A percentile compares a stretch with the other conserved stretches of the same genome.
These are phyloP conservation scores for Drosophila simulans DNA, from an alignment of 1,140 invertebrate species.

Conservation along the genomic window DNA sequence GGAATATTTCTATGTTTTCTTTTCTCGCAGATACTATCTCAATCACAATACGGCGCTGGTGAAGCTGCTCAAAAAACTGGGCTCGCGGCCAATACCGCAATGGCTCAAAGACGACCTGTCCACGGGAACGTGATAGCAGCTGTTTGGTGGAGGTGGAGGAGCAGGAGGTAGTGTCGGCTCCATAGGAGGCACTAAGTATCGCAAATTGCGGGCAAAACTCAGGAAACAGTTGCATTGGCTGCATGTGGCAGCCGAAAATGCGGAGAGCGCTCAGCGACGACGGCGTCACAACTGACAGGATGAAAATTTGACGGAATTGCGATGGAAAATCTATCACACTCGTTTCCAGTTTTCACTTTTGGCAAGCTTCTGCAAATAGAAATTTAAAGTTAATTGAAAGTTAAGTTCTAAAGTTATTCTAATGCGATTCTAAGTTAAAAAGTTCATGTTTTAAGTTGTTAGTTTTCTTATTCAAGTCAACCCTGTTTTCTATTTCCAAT, in stretches of 20 bases:
- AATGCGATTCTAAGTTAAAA: background rate
- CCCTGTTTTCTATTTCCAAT: background rate
- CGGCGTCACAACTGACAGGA: constrained; percentile 49
- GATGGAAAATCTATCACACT: background rate
- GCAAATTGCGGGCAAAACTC: constrained; percentile 80
- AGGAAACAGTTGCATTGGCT: constrained; percentile 81
- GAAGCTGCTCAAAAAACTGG: constrained; percentile 94
- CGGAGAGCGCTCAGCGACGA: constrained; percentile 11
- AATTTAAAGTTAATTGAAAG: background rate
- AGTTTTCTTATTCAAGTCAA: background rate
- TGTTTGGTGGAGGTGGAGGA: constrained; percentile 25
- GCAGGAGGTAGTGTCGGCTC: constrained; percentile 17
- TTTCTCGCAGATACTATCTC: constrained; percentile 90
- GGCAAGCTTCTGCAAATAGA: constrained; percentile 4
- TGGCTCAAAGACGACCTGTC: constrained; percentile 97
- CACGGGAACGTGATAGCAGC: constrained; percentile 83
- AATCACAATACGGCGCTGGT: constrained; percentile 97
- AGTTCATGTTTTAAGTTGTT: background rate
- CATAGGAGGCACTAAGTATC: constrained; percentile 69
- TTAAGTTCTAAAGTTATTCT: background rate
- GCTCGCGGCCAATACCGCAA: constrained; percentile 92
- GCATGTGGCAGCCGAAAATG: constrained; percentile 38
- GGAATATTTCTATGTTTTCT: constrained; percentile 11
- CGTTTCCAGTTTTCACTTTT: constrained; percentile 3
- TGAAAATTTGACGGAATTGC: constrained; percentile 1